Base-by-base conservation (phyloP, 2,797 vertebrate species). In the Atherinosoma microstoma region DNA sequence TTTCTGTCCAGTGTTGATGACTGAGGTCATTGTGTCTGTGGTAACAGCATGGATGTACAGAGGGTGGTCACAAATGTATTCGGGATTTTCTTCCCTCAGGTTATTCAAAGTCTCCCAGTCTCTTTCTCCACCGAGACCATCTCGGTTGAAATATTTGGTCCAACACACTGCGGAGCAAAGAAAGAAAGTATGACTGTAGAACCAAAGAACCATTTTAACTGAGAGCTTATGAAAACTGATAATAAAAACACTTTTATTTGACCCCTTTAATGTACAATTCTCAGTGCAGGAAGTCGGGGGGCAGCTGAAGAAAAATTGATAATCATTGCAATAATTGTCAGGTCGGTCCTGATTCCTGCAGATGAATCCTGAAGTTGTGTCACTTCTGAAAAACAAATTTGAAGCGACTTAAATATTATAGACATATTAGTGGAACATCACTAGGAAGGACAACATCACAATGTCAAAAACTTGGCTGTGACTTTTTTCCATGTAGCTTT, bases 301-400 rank as follows among this genome's bases (percentile, higher is more conserved):
- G 72, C 86, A 89, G 76, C 61, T 72, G 65, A 90, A 90, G 57
- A 76, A 66, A 53, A 91, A 82, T 13, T 42, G 61, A 12, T 89
- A 91, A 42, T 91, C 83, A 0, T 49, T 2, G 32, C 88, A 91
- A 13, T 0, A 2, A 4, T 29, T 22, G 38, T 0, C 1, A 2
- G 1, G 12, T 1, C 89, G 86, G 49, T 85, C 68, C 0, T 0
- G 0, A 2, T 76, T 90, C 58, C 12, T 83, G 75, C 84, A 91
- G 73, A 83, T 0, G 22, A 90, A 90, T 51, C 91, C 89, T 7
- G 10, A 0, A 1, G 8, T 32, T 42, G 53, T 22, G 56, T 86
- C 69, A 36, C 2, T 86, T 87, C 53, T 60, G 82, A 74, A 60
- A 56, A 1, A 69, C 35, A 49, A 20, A 34, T 4, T 8, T 15